phyloP scores from a whole-genome alignment of 2,888 invertebrate species.

The Cancer borealis region DNA sequence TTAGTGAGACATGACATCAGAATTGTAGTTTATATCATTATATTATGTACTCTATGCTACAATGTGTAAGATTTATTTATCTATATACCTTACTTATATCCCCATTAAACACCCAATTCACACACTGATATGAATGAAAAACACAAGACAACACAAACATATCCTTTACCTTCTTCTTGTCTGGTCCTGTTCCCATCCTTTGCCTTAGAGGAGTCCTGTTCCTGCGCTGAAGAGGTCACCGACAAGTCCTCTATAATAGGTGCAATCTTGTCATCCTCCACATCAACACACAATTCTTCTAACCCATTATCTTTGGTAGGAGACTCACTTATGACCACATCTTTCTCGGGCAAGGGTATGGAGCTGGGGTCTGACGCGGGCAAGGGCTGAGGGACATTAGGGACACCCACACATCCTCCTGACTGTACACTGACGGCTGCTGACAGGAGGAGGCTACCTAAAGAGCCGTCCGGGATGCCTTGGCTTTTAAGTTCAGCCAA shows the following conservation, averaged over 20 bases:
- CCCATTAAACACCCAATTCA: neutral
- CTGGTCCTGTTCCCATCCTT: constrained; percentile 43
- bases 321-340: neutral
- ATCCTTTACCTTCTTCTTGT: constrained; percentile 60
- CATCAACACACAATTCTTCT: neutral
- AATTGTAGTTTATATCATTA: neutral
- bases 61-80: too few species aligned
- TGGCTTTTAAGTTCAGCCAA: constrained; percentile 42
- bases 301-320: neutral
- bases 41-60: too few species aligned
- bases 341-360: constrained; percentile 55
- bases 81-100: too few species aligned
- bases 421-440: constrained; percentile 23
- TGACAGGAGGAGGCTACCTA: neutral
- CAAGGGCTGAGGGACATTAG: neutral
- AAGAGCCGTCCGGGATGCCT: neutral
- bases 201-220: neutral
- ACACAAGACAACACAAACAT: neutral
- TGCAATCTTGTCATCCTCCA: neutral
- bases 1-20: neutral
- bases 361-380: constrained; percentile 61
- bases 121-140: neutral
- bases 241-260: neutral
- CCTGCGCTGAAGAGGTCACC: neutral
- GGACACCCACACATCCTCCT: neutral